Evolutionary conservation across 1,140 invertebrate species (phyloP), one percentile per base, ranked within the genome.

Genomic region (Drosophila bifasciata): DNA sequence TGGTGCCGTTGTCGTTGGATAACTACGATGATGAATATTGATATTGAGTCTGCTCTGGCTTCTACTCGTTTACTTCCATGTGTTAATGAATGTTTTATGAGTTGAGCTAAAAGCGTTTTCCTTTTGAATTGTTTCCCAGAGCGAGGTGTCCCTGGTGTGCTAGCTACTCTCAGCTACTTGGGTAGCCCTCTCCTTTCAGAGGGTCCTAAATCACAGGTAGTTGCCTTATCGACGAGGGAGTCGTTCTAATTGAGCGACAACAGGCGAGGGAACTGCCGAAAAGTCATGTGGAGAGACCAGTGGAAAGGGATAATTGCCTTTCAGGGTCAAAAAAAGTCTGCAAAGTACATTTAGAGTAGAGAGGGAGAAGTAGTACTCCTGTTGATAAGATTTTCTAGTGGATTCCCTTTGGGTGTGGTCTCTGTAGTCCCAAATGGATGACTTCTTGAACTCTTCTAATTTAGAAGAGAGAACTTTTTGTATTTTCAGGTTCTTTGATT

Each of bases 241-340:
- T 53, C 52, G 59, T 57, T 19, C 63, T 83, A 78, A 83, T 83
- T 83, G 79, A 83, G 73, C 61, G 46, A 62, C 78, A 81, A 68
- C 46, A 44, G 43, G 53, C 21, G 16, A 39, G 41, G 21, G 43
- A 39, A 43, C 44, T 63, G 52, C 52, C 48, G 60, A 28, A 51
- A 41, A 23, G 59, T 62, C 59, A 36, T 53, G 19, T 40, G n/a
- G 41, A 63, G 53, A 44, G 16, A 21, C 25, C 67, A 61, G 48
- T 36, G 5, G 32, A 13, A 63, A 64, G 68, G 77, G 77, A 81
- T 85, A 85, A 86, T 80, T 85, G 77, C 73, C 32, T 64, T 55
- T 77, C 80, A 85, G 81, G 80, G 80, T 77, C 80, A 70, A 32
- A 5, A 36, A 3, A 13, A 52, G 60, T 48, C 50, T 21, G 19